A percentile compares a stretch with the other conserved stretches of the same genome.
These are phyloP conservation scores for Microctonus aethiopoides DNA, from an alignment of 2,888 invertebrate genomes.

Conservation along the genomic window DNA sequence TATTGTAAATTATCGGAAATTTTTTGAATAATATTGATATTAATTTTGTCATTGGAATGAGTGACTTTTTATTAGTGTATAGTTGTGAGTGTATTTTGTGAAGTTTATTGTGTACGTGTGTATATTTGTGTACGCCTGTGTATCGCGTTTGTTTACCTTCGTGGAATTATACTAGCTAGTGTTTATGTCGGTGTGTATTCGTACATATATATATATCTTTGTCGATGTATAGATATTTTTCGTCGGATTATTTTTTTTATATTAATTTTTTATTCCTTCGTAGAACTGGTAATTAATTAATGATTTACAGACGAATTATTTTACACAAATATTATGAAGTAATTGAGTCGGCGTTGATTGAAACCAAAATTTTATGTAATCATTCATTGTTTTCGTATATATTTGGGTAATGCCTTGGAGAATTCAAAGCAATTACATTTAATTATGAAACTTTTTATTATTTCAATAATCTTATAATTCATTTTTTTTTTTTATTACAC, in stretches of 20 bases:
- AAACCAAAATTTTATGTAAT: neutral
- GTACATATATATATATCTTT: no score
- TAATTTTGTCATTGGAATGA: neutral
- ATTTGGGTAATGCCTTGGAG: no score
- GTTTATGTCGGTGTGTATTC: neutral
- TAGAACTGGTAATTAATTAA: no score
- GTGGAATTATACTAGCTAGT: neutral
- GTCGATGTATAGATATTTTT: no score
- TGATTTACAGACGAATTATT: no score
- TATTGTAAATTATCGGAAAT: no score
- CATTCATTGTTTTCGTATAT: no score
- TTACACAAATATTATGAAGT: no score
- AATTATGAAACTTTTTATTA: neutral
- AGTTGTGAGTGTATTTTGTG: neutral
- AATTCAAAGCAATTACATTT: neutral
- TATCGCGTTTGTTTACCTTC: neutral
- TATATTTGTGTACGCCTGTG: neutral
- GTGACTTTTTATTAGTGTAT: neutral
- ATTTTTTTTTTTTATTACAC: no score
- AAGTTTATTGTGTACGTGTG: neutral
- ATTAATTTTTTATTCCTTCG: no score
- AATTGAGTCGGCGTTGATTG: neutral
- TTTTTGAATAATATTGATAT: neutral
- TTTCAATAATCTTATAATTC: no score
- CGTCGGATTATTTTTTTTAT: no score